A percentile compares a stretch with the other conserved stretches of the same genome.
Conservation (phyloP, 2,888 invertebrate genomes). For the Encarsia formosa region DNA sequence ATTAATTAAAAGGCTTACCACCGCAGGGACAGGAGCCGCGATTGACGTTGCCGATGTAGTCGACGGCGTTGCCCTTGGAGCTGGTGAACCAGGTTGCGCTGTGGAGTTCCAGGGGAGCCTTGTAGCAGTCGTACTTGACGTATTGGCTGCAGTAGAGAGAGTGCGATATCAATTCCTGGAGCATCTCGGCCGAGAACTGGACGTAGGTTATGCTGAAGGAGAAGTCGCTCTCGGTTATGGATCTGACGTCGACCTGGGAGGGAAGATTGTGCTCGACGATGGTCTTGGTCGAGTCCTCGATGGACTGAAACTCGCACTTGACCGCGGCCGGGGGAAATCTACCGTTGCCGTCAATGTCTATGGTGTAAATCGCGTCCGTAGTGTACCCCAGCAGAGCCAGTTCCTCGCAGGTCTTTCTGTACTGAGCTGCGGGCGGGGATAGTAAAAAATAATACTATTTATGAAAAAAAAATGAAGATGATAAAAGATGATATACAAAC, state of each 20-base stretch:
- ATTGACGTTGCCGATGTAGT: constrained; percentile 77
- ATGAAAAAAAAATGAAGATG: not conserved
- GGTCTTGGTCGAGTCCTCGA: constrained; percentile 79
- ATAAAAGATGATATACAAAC: constrained; percentile 40
- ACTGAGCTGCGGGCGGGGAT: constrained; percentile 61
- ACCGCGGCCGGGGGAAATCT: constrained; percentile 88
- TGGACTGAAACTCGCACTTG: constrained; percentile 85
- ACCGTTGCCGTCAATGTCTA: constrained; percentile 92
- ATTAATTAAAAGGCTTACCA: constrained; percentile 41
- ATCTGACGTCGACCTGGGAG: constrained; percentile 83
- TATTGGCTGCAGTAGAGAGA: constrained; percentile 85
- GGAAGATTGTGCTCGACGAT: constrained; percentile 89
- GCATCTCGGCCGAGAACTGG: constrained; percentile 86
- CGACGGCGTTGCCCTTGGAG: constrained; percentile 73
- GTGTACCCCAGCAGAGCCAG: constrained; percentile 83
- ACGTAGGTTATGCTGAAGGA: constrained; percentile 82
- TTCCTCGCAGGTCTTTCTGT: constrained; percentile 89
- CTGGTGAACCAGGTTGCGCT: constrained; percentile 87
- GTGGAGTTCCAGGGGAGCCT: constrained; percentile 80
- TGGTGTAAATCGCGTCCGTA: constrained; percentile 84
- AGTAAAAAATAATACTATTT: constrained; percentile 1
- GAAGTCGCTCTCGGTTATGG: constrained; percentile 73
- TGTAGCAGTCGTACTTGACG: constrained; percentile 85
- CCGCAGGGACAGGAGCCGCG: constrained; percentile 57
- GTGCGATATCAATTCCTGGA: constrained; percentile 84